A percentile compares a stretch with the other conserved stretches of the same genome.
Evolutionary conservation across 2,888 invertebrate species (phyloP).

Genomic region (Lepidochitona cinerea): DNA sequence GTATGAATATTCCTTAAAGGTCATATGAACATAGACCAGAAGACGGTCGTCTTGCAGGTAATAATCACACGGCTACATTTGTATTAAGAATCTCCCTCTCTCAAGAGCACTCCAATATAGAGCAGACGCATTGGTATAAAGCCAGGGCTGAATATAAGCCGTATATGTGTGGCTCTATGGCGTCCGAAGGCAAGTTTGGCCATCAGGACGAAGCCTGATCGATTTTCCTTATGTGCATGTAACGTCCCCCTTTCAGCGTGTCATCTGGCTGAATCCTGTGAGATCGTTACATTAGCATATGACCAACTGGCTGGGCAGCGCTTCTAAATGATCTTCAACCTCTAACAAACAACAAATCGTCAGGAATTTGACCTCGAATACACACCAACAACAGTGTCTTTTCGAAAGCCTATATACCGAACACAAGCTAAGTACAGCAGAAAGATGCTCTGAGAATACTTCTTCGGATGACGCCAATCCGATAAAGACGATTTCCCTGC

Average conservation of each 20-base stretch:
- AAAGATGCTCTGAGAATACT: too few relatives aligned
- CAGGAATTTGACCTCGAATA: background rate
- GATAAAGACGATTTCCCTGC: too few relatives aligned
- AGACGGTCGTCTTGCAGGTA: too few relatives aligned
- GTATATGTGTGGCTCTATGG: background rate
- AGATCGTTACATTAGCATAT: background rate
- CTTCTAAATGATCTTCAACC: background rate
- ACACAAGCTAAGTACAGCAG: too few relatives aligned
- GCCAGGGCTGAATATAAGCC: background rate
- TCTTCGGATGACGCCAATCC: too few relatives aligned
- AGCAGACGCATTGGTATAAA: background rate
- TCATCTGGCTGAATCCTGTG: background rate
- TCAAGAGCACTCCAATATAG: too few relatives aligned
- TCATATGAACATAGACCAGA: too few relatives aligned
- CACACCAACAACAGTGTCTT: background rate
- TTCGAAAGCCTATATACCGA: too few relatives aligned
- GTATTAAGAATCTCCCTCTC: too few relatives aligned
- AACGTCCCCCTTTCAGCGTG: background rate
- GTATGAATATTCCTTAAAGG: too few relatives aligned
- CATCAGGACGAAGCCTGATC: background rate
- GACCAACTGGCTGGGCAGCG: background rate
- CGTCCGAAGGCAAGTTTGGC: background rate
- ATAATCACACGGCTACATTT: too few relatives aligned
- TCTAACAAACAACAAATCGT: background rate
- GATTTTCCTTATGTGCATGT: background rate